These are phyloP conservation scores for Monomorium pharaonis DNA, from an alignment of 1,140 invertebrate genomes.

Conservation along the genomic window DNA sequence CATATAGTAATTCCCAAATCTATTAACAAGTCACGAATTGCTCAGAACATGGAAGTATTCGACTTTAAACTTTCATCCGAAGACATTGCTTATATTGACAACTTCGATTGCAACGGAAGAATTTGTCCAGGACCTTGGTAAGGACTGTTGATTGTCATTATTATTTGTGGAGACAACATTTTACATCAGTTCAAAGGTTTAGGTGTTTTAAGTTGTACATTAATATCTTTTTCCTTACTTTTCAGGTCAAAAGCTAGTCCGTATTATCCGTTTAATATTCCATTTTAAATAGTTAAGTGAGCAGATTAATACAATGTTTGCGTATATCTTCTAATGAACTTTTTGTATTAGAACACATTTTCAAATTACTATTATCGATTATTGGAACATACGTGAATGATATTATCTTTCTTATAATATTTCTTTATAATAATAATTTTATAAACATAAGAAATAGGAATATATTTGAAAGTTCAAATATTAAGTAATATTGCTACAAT, in stretches of 20 bases:
- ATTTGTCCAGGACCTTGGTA: conserved; percentile 83
- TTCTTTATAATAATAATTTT: not conserved
- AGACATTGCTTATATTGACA: conserved; percentile 86
- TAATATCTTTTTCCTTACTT: conserved; percentile 52
- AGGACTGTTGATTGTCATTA: not conserved
- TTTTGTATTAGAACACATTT: not conserved
- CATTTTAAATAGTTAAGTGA: conserved; percentile 67
- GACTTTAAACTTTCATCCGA: conserved; percentile 90
- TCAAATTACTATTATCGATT: not conserved
- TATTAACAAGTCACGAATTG: conserved; percentile 90
- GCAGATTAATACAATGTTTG: not conserved
- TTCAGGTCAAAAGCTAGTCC: conserved; percentile 80
- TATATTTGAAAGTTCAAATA: not conserved
- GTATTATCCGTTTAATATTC: conserved; percentile 84
- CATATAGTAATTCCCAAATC: conserved; percentile 94
- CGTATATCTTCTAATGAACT: not conserved
- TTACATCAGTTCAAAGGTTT: not conserved
- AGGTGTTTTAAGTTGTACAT: not conserved
- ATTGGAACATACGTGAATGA: not conserved
- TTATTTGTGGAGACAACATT: not conserved
- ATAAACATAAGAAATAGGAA: not conserved
- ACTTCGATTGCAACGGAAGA: conserved; percentile 86
- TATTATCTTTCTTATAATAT: not conserved
- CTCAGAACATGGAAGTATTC: conserved; percentile 91
- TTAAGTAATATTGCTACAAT: not conserved